These are phyloP conservation scores for Scolopax bukidnonensis DNA, from an alignment of 2,797 vertebrate species.

Conservation along the genomic window DNA sequence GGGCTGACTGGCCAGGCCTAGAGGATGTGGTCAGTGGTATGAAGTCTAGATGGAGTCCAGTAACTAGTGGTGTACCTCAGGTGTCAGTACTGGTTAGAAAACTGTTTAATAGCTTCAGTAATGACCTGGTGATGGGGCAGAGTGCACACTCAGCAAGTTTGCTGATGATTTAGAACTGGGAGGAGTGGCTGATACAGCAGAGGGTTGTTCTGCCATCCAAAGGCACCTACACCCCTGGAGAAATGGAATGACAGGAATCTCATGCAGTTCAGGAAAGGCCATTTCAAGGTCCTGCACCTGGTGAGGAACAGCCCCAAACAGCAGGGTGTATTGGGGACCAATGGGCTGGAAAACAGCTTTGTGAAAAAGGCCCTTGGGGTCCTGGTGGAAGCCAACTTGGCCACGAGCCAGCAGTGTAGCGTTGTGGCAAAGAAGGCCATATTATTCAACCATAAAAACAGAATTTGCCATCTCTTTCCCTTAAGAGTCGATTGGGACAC, in stretches of 20 bases:
- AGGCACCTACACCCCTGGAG: neutral
- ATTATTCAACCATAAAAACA: neutral
- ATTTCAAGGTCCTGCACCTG: neutral
- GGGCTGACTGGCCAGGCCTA: no score
- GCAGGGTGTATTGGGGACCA: neutral
- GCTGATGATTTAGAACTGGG: neutral
- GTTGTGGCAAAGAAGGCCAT: neutral
- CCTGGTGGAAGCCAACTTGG: neutral
- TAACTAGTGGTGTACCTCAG: neutral
- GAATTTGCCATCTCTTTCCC: neutral
- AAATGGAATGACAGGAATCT: neutral
- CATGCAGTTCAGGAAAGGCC: neutral
- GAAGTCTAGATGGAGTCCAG: neutral
- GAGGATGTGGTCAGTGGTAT: neutral
- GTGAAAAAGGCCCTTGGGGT: neutral
- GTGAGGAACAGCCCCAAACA: neutral
- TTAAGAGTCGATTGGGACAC: neutral
- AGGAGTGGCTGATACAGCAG: neutral
- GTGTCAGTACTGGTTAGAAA: neutral
- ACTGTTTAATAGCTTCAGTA: neutral
- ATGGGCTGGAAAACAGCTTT: neutral
- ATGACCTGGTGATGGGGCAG: neutral
- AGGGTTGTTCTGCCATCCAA: neutral
- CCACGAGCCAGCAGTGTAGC: neutral
- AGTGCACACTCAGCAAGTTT: neutral